These are phyloP conservation scores for Hyalella azteca DNA, from an alignment of 2,888 invertebrate genomes.

Conservation along the genomic window DNA sequence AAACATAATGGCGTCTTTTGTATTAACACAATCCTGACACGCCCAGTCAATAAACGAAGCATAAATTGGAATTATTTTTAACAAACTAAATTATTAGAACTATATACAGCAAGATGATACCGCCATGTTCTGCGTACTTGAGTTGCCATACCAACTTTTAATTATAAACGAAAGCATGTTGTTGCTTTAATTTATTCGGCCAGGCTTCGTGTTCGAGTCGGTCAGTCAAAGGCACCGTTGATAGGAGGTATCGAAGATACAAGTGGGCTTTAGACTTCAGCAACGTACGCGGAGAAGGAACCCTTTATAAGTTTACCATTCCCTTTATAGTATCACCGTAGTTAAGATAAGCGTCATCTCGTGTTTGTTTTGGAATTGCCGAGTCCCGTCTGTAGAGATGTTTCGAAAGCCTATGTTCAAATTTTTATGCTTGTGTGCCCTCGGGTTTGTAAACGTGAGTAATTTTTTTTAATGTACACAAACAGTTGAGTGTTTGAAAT, in stretches of 20 bases:
- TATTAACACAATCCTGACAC: too few species aligned
- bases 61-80: too few species aligned
- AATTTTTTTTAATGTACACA: too few species aligned
- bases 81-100: too few species aligned
- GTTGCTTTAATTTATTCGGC: constrained; percentile 14
- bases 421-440: constrained; percentile 1
- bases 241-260: constrained; percentile 25
- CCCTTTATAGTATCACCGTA: constrained; percentile 12
- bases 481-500: too few species aligned
- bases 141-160: neutral
- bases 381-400: neutral
- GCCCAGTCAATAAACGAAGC: too few species aligned
- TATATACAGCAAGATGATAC: too few species aligned
- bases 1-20: too few species aligned
- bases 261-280: neutral
- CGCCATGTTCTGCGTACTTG: neutral
- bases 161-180: constrained; percentile 29
- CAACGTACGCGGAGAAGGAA: constrained; percentile 9
- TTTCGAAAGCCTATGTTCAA: constrained; percentile 11
- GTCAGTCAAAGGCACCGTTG: constrained; percentile 19
- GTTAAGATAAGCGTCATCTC: constrained; percentile 31
- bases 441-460: neutral
- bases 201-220: neutral
- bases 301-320: constrained; percentile 27
- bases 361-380: constrained; percentile 29